Evolutionary conservation across 1,140 invertebrate genomes (phyloP).

Genomic region (Dendrolimus punctatus): DNA sequence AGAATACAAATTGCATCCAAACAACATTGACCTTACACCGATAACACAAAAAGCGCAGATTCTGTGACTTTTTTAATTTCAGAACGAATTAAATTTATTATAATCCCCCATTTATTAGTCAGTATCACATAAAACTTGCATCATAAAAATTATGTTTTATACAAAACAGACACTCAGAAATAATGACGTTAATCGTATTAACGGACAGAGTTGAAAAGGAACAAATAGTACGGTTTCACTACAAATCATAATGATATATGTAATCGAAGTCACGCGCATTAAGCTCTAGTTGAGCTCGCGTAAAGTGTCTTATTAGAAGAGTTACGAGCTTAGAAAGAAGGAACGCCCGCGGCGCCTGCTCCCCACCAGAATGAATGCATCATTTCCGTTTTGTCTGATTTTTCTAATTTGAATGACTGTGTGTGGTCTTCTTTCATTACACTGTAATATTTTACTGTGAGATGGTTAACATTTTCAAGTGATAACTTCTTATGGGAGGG

Average conservation of each 20-base stretch:
- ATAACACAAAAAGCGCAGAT: too few species aligned
- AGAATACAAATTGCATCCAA: too few species aligned
- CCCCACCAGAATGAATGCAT: conserved; percentile 48
- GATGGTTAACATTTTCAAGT: too few species aligned
- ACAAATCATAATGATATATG: conserved; percentile 55
- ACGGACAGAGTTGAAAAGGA: conserved; percentile 21
- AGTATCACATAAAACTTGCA: background rate
- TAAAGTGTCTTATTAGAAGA: conserved; percentile 58
- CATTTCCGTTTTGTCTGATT: conserved; percentile 52
- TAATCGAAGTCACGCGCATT: conserved; percentile 39
- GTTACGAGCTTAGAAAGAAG: conserved; percentile 50
- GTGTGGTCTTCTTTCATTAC: conserved; percentile 44
- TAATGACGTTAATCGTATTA: conserved; percentile 36
- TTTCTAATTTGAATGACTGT: conserved; percentile 51
- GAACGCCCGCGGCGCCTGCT: conserved; percentile 46
- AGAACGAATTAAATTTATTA: conserved; percentile 40
- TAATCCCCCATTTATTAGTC: conserved; percentile 7
- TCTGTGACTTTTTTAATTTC: conserved; percentile 12
- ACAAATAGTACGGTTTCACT: conserved; percentile 32
- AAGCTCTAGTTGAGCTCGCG: conserved; percentile 41
- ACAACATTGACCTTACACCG: too few species aligned
- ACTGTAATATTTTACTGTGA: conserved; percentile 14
- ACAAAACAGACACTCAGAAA: conserved; percentile 18
- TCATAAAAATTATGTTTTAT: conserved; percentile 15
- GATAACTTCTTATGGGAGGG: too few species aligned